These are phyloP conservation scores for Siniperca knerii DNA, from an alignment of 2,113 vertebrate species.

Conservation along the genomic window DNA sequence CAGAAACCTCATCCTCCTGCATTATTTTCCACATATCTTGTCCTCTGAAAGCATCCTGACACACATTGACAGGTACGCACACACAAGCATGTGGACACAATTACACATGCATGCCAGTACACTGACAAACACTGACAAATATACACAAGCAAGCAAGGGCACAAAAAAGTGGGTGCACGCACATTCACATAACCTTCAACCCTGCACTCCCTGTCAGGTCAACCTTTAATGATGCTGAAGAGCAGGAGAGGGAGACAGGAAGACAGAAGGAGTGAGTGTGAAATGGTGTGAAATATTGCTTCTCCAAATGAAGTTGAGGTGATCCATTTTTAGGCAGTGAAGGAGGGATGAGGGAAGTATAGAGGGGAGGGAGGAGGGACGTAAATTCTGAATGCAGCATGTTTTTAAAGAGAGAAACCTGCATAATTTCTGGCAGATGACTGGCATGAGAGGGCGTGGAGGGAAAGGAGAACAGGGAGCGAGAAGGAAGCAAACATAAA, in stretches of 20 bases:
- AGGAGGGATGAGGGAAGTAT: slow-evolving; percentile 2
- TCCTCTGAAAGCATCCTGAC: slow-evolving; percentile 41
- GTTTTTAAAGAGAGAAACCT: slow-evolving; percentile 77
- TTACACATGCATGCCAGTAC: slow-evolving; percentile 11
- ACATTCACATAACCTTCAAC: slow-evolving; percentile 38
- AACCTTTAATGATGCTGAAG: slow-evolving; percentile 67
- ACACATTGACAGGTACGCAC: neutral
- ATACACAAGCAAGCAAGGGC: slow-evolving; percentile 40
- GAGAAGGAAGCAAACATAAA: slow-evolving; percentile 38
- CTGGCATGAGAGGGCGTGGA: slow-evolving; percentile 76
- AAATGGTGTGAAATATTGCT: slow-evolving; percentile 46
- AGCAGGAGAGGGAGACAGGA: slow-evolving; percentile 14
- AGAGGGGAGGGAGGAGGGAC: neutral
- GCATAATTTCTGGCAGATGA: slow-evolving; percentile 82
- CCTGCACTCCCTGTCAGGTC: slow-evolving; percentile 68
- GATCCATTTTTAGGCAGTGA: slow-evolving; percentile 53
- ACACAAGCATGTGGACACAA: slow-evolving; percentile 29
- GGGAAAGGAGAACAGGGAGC: slow-evolving; percentile 59
- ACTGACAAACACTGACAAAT: slow-evolving; percentile 7
- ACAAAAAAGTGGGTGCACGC: slow-evolving; percentile 4
- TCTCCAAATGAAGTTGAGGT: slow-evolving; percentile 68
- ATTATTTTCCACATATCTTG: slow-evolving; percentile 54
- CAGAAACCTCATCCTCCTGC: slow-evolving; percentile 28
- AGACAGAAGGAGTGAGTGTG: slow-evolving; percentile 22
- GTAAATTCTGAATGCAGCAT: slow-evolving; percentile 68